Base-by-base conservation (phyloP, 1,140 invertebrate species). In the Scaptomyza pallida region DNA sequence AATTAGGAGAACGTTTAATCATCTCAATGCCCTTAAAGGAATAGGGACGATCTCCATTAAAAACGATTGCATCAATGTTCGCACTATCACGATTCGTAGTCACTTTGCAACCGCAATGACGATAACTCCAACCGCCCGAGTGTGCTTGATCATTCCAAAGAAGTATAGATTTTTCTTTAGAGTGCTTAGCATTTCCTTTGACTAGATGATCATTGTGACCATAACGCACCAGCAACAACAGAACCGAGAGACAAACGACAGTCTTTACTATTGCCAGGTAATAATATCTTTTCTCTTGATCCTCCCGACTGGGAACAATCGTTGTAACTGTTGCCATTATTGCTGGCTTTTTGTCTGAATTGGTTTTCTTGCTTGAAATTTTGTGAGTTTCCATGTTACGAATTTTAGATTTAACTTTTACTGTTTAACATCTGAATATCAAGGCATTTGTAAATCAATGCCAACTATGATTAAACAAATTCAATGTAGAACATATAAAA, bases 91-190 rank as follows among this genome's bases (percentile, higher is more conserved):
- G 55, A 3, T 37, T 35, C 3, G 8, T 60, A 30, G 82, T 88
- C 23, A 86, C 16, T 10, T 72, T 3, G 13, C 82, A 86, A 5
- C 74, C 78, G 5, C 81, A 86, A n/a, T 73, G 52, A 15, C n/a
- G 10, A 10, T 15, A n/a, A 2, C 16, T n/a, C 47, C 35, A n/a
- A 3, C 0, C 5, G 3, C 3, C 21, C 21, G 12, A 0, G 8
- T 17, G 3, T 1, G 19, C 8, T 0, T 41, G 26, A 17, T 41
- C 26, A 17, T 72, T 82, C 81, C 81, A 86, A 2, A 88, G 30
- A 0, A 86, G 44, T 33, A 86, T 82, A 2, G 43, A 12, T 12
- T 35, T 37, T 0, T 5, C 13, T 4, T 4, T 15, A 2, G 13
- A 13, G 2, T 21, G 3, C 10, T 3, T 6, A 1, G 3, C 0